Conservation (phyloP, 1,140 invertebrate species). For the Magallana gigas region DNA sequence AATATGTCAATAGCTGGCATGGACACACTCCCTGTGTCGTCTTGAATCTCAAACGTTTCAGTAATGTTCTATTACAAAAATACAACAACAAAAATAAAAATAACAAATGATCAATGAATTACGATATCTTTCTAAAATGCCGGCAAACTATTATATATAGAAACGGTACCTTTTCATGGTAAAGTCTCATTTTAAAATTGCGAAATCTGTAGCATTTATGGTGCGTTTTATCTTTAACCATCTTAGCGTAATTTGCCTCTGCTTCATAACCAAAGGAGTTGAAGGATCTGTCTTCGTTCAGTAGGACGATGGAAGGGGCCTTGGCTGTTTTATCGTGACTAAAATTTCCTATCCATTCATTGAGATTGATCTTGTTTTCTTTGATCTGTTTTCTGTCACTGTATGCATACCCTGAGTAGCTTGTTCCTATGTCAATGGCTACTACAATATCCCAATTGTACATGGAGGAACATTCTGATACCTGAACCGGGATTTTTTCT, state of each 20-base stretch:
- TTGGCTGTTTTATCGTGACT: background rate
- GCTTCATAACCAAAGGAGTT: constrained; percentile 48
- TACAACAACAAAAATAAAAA: no score
- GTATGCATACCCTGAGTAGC: constrained; percentile 50
- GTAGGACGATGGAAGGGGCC: constrained; percentile 47
- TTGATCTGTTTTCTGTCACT: background rate
- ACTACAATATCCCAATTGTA: background rate
- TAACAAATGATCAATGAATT: no score
- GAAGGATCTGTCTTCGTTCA: constrained; percentile 40
- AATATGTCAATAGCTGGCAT: background rate
- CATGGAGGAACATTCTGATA: no score
- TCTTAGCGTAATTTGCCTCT: constrained; percentile 32
- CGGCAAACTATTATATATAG: no score
- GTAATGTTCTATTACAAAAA: background rate
- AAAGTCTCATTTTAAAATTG: constrained; percentile 53
- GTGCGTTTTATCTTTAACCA: constrained; percentile 10
- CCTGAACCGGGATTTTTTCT: no score
- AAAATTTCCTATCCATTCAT: background rate
- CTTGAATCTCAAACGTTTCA: background rate
- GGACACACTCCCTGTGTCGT: background rate
- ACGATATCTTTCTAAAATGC: no score
- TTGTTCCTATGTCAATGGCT: constrained; percentile 52
- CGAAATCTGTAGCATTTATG: constrained; percentile 37
- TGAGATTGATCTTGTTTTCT: background rate
- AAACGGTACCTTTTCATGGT: constrained; percentile 25